Evolutionary conservation across 2,797 vertebrate genomes (phyloP).

Genomic region (Buphagus erythrorhynchus): DNA sequence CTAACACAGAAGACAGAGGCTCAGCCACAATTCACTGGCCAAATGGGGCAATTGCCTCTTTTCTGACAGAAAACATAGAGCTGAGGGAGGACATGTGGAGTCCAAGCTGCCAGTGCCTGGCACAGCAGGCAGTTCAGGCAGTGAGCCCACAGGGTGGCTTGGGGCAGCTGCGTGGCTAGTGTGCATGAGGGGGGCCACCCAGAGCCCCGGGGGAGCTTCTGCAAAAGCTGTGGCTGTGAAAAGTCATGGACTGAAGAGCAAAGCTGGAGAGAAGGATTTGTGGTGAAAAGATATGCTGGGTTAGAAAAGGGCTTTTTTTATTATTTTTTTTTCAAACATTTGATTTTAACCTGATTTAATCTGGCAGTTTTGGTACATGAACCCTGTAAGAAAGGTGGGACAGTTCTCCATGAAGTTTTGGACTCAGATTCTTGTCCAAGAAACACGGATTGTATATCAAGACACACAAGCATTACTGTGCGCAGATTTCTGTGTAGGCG

Average conservation of each 20-base stretch:
- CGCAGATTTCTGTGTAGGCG: background rate
- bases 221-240: background rate
- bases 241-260: background rate
- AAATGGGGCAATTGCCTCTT: background rate
- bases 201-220: background rate
- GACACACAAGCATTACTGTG: rapidly evolving
- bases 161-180: background rate
- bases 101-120: background rate
- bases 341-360: background rate
- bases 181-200: background rate
- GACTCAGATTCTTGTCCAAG: background rate
- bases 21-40: background rate
- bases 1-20: background rate
- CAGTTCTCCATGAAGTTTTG: background rate
- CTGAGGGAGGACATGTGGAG: background rate
- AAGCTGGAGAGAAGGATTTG: background rate
- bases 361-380: background rate
- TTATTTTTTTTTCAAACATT: background rate
- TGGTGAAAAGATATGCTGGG: background rate
- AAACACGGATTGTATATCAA: background rate
- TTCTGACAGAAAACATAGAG: background rate
- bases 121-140: background rate
- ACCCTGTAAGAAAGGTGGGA: background rate
- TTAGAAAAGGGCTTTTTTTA: background rate
- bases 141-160: background rate